A percentile compares a stretch with the other conserved stretches of the same genome.
These are phyloP conservation scores for Oreochromis aureus DNA, from an alignment of 2,113 vertebrate genomes.

Conservation along the genomic window DNA sequence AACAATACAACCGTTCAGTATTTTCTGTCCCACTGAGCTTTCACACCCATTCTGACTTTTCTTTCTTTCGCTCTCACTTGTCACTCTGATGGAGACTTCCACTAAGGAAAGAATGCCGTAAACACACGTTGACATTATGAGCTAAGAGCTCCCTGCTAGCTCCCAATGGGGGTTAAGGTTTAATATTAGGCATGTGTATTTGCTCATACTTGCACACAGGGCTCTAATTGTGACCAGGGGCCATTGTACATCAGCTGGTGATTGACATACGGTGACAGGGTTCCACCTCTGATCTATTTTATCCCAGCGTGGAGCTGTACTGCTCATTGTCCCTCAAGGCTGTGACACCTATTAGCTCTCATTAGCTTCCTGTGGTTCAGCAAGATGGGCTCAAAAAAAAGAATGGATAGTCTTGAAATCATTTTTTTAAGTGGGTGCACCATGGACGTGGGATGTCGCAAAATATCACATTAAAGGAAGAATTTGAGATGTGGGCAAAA, in stretches of 20 bases:
- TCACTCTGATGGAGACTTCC: constrained; percentile 1
- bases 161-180: constrained; percentile 18
- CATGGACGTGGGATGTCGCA: background rate
- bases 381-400: background rate
- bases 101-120: background rate
- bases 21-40: background rate
- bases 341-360: constrained; percentile 56
- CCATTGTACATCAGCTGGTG: constrained; percentile 32
- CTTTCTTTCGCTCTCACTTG: background rate
- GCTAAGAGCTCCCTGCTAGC: constrained; percentile 13
- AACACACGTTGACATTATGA: constrained; percentile 26
- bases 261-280: constrained; percentile 50
- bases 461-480: background rate
- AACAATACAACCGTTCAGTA: background rate
- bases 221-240: constrained; percentile 44
- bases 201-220: constrained; percentile 26
- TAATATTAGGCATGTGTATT: constrained; percentile 40
- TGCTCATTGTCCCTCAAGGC: constrained; percentile 38
- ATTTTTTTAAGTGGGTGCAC: background rate
- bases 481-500: background rate
- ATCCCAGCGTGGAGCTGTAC: constrained; percentile 28
- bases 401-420: background rate
- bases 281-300: constrained; percentile 34
- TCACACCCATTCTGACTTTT: background rate
- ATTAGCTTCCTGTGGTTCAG: constrained; percentile 54